Base-by-base conservation (phyloP, 2,113 vertebrate genomes). In the Eulemur macaco region DNA sequence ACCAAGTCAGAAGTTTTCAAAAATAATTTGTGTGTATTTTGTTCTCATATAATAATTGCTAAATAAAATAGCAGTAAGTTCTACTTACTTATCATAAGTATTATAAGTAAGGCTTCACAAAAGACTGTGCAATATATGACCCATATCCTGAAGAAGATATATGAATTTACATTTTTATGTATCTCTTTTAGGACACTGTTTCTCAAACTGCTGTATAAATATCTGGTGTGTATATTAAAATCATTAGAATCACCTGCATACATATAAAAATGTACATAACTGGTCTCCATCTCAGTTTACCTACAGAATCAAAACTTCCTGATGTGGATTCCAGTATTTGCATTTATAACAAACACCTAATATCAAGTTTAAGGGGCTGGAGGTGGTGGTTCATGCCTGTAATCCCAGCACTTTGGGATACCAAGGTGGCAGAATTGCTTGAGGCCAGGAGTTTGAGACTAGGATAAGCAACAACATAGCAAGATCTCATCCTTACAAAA, bases 11-110 rank as follows among this genome's bases (percentile, higher is more conserved):
- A 37, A 96, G 0, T 23, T 92, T 82, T 69, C 77, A 71, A 93
- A 84, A 98, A 94, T 60, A 85, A 60, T 96, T 12, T 88, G 9
- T 68, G 11, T 66, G 39, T 69, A 52, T 89, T 96, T 89, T 96
- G 1, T 81, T 71, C 42, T 81, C 39, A 63, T 29, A 13, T n/a
- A 50, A 56, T 42, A 91, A 94, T 13, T 25, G 10, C 6, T 89
- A 52, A 78, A 66, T 68, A 68, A 87, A 82, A 82, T 8, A 78
- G 18, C 21, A 87, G 7, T 60, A 39, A 29, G 4, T 34, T 80
- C 91, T 85, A 77, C 29, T 58, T 58, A 34, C 9, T 90, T 86
- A 78, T 78, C 4, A 1, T 21, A 74, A 47, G 1, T 52, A 5
- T 50, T 84, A 92, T 25, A 10, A 54, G 6, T 45, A 89, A 60